These are phyloP conservation scores for Cichlasoma orientale DNA, from an alignment of 2,797 vertebrate genomes.

Conservation along the genomic window DNA sequence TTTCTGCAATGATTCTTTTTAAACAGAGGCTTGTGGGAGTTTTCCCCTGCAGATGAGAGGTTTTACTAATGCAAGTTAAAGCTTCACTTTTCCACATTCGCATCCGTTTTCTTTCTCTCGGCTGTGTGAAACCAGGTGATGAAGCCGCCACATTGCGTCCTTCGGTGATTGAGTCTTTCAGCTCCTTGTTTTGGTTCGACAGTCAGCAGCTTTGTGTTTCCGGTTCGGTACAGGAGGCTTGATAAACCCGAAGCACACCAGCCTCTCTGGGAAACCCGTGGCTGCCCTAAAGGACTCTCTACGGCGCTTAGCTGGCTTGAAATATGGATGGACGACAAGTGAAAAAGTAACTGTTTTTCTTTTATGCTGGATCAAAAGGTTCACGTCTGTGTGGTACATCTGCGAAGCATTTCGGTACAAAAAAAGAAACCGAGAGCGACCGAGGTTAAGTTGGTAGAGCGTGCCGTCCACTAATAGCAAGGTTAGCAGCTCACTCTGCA, in stretches of 20 bases:
- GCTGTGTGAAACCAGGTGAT: background rate
- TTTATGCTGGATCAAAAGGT: constrained; percentile 12
- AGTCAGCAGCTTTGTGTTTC: background rate
- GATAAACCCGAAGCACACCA: background rate
- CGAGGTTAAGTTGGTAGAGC: background rate
- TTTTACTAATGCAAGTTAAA: background rate
- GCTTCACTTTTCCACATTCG: background rate
- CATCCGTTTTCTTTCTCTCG: background rate
- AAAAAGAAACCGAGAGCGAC: background rate
- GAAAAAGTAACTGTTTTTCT: background rate
- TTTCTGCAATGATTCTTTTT: background rate
- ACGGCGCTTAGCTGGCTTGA: background rate
- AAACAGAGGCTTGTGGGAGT: background rate
- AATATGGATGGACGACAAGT: background rate
- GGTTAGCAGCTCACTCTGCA: background rate
- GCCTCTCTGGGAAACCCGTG: background rate
- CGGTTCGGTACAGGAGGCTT: background rate
- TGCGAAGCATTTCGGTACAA: constrained; percentile 48
- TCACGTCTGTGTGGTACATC: constrained; percentile 33
- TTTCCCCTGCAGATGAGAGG: background rate
- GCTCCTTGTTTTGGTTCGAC: background rate
- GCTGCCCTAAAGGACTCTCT: background rate
- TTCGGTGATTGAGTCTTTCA: background rate
- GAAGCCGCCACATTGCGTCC: background rate
- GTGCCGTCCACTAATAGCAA: background rate